phyloP scores from a whole-genome alignment of 2,113 vertebrate genomes.

The Zosterops lateralis region DNA sequence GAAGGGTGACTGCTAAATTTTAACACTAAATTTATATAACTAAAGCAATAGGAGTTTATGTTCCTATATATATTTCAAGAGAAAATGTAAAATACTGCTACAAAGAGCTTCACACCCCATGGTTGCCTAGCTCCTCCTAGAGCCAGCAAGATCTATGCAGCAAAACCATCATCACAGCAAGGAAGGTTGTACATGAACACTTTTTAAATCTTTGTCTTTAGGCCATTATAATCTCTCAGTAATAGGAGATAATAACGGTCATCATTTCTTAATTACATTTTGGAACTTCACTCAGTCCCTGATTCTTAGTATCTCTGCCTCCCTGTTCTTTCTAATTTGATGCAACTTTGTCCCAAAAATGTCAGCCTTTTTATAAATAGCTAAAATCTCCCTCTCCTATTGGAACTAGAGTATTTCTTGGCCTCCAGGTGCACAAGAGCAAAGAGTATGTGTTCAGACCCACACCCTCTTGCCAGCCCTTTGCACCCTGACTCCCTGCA shows the following conservation, averaged over 20 bases:
- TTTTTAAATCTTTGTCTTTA: background rate
- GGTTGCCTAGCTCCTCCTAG: background rate
- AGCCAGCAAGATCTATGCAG: background rate
- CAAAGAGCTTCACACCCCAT: background rate
- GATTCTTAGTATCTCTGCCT: background rate
- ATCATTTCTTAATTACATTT: background rate
- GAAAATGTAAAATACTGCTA: constrained; percentile 1
- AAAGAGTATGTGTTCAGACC: background rate
- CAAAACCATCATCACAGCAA: background rate
- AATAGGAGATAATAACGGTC: background rate
- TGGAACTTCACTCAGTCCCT: background rate
- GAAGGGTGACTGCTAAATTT: background rate
- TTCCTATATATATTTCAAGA: constrained; percentile 25
- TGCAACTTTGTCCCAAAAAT: background rate
- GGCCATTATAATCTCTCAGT: background rate
- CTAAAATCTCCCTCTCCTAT: background rate
- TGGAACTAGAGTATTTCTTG: background rate
- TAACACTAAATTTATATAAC: background rate
- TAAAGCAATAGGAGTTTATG: background rate
- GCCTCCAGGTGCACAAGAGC: background rate
- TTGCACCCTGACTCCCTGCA: background rate
- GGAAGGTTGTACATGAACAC: background rate
- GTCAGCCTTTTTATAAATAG: background rate
- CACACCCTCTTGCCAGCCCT: background rate
- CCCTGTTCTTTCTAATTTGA: background rate